These are phyloP conservation scores for Pipa parva DNA, from an alignment of 2,113 vertebrate species.

Conservation along the genomic window DNA sequence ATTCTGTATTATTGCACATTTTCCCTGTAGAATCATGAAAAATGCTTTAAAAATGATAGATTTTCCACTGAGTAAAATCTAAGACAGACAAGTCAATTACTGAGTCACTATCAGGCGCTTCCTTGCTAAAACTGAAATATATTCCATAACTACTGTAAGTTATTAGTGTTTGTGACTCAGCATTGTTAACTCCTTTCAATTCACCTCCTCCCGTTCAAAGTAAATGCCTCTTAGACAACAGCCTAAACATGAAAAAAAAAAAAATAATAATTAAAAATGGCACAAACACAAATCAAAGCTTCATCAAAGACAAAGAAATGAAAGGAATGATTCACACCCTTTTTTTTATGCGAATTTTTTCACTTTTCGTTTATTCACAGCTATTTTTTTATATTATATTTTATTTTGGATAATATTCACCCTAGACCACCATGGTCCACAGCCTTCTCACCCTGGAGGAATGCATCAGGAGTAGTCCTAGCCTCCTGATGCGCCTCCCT, in stretches of 20 bases:
- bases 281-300: conserved; percentile 61
- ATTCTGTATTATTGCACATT: conserved; percentile 13
- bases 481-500: too few species aligned
- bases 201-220: conserved; percentile 70
- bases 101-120: conserved; percentile 65
- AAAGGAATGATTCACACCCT: too few species aligned
- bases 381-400: too few species aligned
- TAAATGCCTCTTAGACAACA: conserved; percentile 69
- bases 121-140: conserved; percentile 67
- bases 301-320: neutral
- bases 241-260: conserved; percentile 66
- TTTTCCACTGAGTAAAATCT: conserved; percentile 63
- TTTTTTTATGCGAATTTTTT: too few species aligned
- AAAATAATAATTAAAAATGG: conserved; percentile 70
- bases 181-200: conserved; percentile 76
- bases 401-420: too few species aligned
- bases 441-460: too few species aligned
- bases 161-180: conserved; percentile 74
- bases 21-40: conserved; percentile 16
- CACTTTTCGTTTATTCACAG: too few species aligned
- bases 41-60: conserved; percentile 30
- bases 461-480: too few species aligned
- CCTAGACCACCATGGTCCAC: too few species aligned
- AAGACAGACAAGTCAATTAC: conserved; percentile 63
- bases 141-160: conserved; percentile 73